Percentiles rank a stretch among this genome's conserved stretches.
phyloP scores from a whole-genome alignment of 2,797 vertebrate species.

The Poecilia gillii region DNA sequence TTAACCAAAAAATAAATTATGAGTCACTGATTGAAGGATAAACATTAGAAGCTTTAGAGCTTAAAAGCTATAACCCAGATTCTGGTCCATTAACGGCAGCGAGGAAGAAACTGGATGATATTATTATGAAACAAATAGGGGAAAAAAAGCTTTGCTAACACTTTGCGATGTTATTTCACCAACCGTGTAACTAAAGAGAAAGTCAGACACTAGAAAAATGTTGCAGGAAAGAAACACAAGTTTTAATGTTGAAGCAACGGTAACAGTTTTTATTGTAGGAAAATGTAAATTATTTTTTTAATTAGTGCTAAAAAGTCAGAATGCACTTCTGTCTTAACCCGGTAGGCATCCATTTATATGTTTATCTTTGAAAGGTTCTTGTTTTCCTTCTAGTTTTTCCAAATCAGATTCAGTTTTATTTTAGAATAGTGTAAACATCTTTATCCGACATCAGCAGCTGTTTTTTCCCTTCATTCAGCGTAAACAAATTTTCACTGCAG shows the following conservation, averaged over 20 bases:
- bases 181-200: neutral
- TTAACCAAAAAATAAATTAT: neutral
- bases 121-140: neutral
- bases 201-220: neutral
- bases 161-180: neutral
- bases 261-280: neutral
- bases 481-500: neutral
- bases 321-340: neutral
- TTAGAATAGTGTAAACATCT: neutral
- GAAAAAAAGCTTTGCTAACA: neutral
- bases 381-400: neutral
- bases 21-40: neutral
- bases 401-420: neutral
- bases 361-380: neutral
- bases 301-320: neutral
- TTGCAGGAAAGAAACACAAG: neutral
- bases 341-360: neutral
- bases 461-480: neutral
- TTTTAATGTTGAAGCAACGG: neutral
- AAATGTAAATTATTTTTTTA: neutral
- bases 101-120: neutral
- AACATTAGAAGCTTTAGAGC: neutral
- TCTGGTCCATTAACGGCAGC: neutral
- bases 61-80: neutral
- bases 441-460: neutral